Base-by-base conservation (phyloP, 2,888 invertebrate species). In the Pyrocoelia pectoralis region DNA sequence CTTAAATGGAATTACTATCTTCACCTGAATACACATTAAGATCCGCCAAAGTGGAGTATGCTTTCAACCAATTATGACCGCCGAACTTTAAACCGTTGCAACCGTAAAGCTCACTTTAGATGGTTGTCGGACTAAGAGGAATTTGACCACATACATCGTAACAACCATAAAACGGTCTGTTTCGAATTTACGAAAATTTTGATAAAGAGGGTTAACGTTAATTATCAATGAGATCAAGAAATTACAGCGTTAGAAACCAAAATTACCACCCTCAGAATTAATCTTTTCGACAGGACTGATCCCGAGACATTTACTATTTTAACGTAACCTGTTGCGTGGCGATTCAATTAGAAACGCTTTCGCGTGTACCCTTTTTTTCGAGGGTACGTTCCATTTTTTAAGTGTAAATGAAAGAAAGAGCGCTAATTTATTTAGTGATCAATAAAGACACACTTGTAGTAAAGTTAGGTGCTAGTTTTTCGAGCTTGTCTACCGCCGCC, bases 1-100 rank as follows among this genome's bases (percentile, higher is more conserved):
- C 77, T 77, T 76, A 62, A 48, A 57, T 52, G 53, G 78, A 70
- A 78, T 79, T 80, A 79, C 74, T 76, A 68, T 71, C 67, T 67
- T 70, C 72, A 70, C 74, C 72, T 79, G 76, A 77, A 78, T 80
- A 75, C 76, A 76, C 77, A 76, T 74, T 76, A 76, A 78, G 75
- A 76, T 74, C 66, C 68, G 70, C 65, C 76, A 75, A 77, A 78
- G 78, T 74, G 76, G 74, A 76, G 70, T 69, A 68, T 70, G 78
- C 78, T 79, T 77, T 77, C 76, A 77, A 77, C 78, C 79, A 79
- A 80, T 80, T 80, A 78, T 76, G 75, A 77, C 73, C 74, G 71
- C 71, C 61, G 18, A 58, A 77, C 75, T 77, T 76, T 74, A 78
- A 78, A 77, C 72, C 73, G 67, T 58, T 41, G 76, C 75, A 75